phyloP scores from a whole-genome alignment of 2,888 invertebrate species.

The Dimorphilus gyrociliatus region DNA sequence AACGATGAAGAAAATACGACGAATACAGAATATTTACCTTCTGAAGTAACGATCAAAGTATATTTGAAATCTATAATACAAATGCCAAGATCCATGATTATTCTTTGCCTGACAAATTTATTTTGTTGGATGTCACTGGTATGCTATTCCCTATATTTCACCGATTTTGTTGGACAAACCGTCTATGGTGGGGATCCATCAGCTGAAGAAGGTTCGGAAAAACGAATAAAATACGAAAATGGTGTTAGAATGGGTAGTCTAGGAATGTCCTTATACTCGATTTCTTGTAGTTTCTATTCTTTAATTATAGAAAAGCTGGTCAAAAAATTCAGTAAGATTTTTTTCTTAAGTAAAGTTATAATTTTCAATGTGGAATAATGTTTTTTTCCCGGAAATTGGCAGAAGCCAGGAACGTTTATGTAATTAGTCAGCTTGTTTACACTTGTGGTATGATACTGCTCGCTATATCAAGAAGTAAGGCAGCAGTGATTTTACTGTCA shows the following conservation, averaged over 20 bases:
- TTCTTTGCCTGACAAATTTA: constrained; percentile 76
- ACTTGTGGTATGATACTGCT: constrained; percentile 72
- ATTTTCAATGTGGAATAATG: no score
- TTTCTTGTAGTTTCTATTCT: constrained; percentile 87
- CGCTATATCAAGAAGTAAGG: constrained; percentile 49
- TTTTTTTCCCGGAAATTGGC: no score
- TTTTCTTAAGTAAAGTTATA: neutral
- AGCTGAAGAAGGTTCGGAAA: constrained; percentile 23
- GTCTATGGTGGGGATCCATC: constrained; percentile 69
- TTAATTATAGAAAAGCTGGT: constrained; percentile 71
- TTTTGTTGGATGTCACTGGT: constrained; percentile 98
- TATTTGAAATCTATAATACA: constrained; percentile 75
- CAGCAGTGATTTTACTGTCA: constrained; percentile 38
- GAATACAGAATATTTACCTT: neutral
- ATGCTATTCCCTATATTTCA: constrained; percentile 87
- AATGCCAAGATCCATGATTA: constrained; percentile 68
- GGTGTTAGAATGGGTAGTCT: constrained; percentile 88
- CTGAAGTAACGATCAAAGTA: constrained; percentile 44
- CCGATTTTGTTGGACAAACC: constrained; percentile 81
- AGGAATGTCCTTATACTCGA: constrained; percentile 72
- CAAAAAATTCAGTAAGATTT: constrained; percentile 43
- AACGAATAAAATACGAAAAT: constrained; percentile 51
- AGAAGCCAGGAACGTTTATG: constrained; percentile 70
- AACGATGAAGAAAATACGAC: neutral
- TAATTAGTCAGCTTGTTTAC: constrained; percentile 72